phyloP scores from a whole-genome alignment of 2,888 invertebrate species.

The Temnothorax unifasciatus region DNA sequence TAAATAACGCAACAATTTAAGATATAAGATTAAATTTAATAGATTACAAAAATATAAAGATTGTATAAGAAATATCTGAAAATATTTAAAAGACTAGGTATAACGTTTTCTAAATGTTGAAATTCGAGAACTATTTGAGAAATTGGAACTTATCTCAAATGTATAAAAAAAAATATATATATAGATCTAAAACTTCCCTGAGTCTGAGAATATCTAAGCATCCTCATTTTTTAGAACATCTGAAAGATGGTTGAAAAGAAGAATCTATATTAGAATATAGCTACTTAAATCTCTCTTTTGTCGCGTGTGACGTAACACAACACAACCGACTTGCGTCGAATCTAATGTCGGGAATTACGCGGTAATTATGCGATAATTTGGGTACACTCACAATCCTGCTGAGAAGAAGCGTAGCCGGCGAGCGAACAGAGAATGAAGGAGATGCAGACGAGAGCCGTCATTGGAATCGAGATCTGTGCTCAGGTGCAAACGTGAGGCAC shows the following conservation, averaged over 20 bases:
- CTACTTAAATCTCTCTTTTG: not conserved
- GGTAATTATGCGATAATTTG: constrained; percentile 2
- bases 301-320: not conserved
- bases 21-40: not conserved
- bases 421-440: constrained; percentile 34
- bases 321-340: not conserved
- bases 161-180: not conserved
- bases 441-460: constrained; percentile 26
- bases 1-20: not conserved
- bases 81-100: not conserved
- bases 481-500: constrained; percentile 1
- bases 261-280: not conserved
- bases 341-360: not conserved
- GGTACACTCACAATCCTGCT: constrained; percentile 56
- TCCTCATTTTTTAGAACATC: too few relatives aligned
- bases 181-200: not conserved
- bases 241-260: too few relatives aligned
- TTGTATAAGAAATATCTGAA: not conserved
- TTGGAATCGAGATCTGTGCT: constrained; percentile 24
- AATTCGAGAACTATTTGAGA: not conserved
- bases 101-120: not conserved
- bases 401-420: constrained; percentile 9
- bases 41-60: not conserved
- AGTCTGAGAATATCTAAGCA: too few relatives aligned
- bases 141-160: not conserved